phyloP scores from a whole-genome alignment of 2,888 invertebrate genomes.

The Coelogynopora nodosa region DNA sequence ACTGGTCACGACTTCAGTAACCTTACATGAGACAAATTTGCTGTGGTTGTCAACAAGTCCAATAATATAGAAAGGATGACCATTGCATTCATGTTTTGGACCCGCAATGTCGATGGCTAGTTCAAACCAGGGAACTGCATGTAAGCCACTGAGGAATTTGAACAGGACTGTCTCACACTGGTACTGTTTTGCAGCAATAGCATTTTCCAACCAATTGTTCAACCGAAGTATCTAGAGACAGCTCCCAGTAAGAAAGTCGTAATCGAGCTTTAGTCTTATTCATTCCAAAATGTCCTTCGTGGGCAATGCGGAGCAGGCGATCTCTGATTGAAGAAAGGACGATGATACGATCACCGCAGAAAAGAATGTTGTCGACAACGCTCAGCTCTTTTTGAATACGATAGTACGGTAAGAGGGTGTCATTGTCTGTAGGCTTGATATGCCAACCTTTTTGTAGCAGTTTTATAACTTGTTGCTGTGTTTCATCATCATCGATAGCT shows the following conservation, averaged over 20 bases:
- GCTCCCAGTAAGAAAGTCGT: constrained; percentile 43
- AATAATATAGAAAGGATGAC: constrained; percentile 34
- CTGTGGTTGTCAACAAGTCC: constrained; percentile 24
- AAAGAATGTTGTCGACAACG: constrained; percentile 5
- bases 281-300: constrained; percentile 44
- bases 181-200: constrained; percentile 32
- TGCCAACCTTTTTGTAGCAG: constrained; percentile 37
- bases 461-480: constrained; percentile 26
- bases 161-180: constrained; percentile 37
- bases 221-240: constrained; percentile 39
- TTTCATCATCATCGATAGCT: constrained; percentile 26
- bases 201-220: constrained; percentile 39
- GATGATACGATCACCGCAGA: constrained; percentile 34
- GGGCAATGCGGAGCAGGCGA: constrained; percentile 28
- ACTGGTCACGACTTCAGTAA: constrained; percentile 35
- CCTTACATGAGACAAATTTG: constrained; percentile 13
- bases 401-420: constrained; percentile 29
- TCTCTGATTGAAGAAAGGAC: not conserved
- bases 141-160: constrained; percentile 26
- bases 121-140: not conserved
- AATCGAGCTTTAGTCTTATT: constrained; percentile 42
- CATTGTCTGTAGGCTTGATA: constrained; percentile 6
- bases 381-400: constrained; percentile 13
- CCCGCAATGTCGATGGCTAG: constrained; percentile 33
- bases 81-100: constrained; percentile 9